phyloP scores from a whole-genome alignment of 1,140 invertebrate genomes.

The Drosophila novamexicana region DNA sequence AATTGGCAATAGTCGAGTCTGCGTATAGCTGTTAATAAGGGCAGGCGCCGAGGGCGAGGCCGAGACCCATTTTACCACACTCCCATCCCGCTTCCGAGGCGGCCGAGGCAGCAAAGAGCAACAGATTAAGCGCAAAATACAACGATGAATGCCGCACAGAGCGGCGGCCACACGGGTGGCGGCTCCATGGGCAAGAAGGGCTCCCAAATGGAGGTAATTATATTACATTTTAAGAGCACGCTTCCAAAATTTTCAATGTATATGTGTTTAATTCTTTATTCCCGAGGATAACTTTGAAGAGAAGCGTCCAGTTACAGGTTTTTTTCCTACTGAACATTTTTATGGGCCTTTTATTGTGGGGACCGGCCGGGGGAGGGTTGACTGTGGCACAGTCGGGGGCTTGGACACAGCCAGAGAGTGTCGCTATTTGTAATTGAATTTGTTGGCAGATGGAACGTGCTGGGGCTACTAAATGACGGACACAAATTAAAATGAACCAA shows the following conservation, averaged over 20 bases:
- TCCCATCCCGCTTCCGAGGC: too few relatives aligned
- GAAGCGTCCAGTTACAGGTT: background rate
- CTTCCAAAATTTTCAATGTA: conserved; percentile 5
- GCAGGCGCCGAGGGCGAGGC: background rate
- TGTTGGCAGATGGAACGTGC: conserved; percentile 27
- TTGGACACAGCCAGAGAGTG: background rate
- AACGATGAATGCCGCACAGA: conserved; percentile 85
- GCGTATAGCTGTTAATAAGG: conserved; percentile 22
- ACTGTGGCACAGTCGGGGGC: background rate
- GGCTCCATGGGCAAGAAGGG: conserved; percentile 84
- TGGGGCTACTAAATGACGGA: conserved; percentile 25
- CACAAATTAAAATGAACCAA: conserved; percentile 44
- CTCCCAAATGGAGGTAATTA: conserved; percentile 85
- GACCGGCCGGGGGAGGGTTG: background rate
- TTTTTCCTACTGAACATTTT: background rate
- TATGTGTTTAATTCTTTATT: background rate
- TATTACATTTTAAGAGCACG: conserved; percentile 57
- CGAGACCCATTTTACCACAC: background rate
- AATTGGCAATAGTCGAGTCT: conserved; percentile 25
- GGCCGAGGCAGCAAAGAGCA: conserved; percentile 5
- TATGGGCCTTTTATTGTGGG: background rate
- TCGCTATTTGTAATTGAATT: conserved; percentile 48
- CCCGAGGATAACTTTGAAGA: background rate
- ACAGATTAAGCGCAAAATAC: conserved; percentile 25
- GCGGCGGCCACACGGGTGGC: conserved; percentile 84